Evolutionary conservation across 1,140 invertebrate species (phyloP).

Genomic region (Drosophila lowei): DNA sequence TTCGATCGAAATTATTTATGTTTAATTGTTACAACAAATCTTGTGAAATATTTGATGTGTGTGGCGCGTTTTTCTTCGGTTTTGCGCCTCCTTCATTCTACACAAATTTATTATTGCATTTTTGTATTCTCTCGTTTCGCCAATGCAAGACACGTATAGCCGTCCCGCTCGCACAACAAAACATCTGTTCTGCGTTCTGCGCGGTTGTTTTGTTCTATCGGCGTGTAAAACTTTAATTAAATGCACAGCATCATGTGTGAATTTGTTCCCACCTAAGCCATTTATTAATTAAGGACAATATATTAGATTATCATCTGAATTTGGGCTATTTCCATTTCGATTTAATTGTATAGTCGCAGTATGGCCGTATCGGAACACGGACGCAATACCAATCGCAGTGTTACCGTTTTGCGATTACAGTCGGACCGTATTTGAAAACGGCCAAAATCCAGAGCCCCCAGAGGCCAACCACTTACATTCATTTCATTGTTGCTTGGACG

Average conservation of each 20-base stretch:
- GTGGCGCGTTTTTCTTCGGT: slow-evolving; percentile 58
- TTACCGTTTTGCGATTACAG: no score
- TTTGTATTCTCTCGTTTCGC: slow-evolving; percentile 59
- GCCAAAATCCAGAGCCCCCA: no score
- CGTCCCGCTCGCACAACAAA: slow-evolving; percentile 47
- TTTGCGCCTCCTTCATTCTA: slow-evolving; percentile 60
- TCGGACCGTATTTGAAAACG: no score
- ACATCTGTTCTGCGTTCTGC: slow-evolving; percentile 64
- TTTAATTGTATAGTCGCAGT: slow-evolving; percentile 29
- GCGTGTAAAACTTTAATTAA: no score
- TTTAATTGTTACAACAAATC: slow-evolving; percentile 5
- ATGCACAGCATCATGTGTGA: no score
- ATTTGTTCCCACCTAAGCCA: no score
- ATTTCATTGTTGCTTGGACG: slow-evolving; percentile 83
- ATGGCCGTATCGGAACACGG: not conserved
- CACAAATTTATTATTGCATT: slow-evolving; percentile 76
- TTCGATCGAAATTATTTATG: slow-evolving; percentile 1
- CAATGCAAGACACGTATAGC: slow-evolving; percentile 56
- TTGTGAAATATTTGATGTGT: slow-evolving; percentile 50
- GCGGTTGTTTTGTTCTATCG: slow-evolving; percentile 54
- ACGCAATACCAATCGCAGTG: no score
- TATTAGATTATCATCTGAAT: no score
- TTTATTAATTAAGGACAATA: no score
- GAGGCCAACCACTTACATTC: slow-evolving; percentile 51
- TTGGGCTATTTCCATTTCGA: not conserved